phyloP scores from a whole-genome alignment of 1,140 invertebrate genomes.

The Saxidomus purpurata region DNA sequence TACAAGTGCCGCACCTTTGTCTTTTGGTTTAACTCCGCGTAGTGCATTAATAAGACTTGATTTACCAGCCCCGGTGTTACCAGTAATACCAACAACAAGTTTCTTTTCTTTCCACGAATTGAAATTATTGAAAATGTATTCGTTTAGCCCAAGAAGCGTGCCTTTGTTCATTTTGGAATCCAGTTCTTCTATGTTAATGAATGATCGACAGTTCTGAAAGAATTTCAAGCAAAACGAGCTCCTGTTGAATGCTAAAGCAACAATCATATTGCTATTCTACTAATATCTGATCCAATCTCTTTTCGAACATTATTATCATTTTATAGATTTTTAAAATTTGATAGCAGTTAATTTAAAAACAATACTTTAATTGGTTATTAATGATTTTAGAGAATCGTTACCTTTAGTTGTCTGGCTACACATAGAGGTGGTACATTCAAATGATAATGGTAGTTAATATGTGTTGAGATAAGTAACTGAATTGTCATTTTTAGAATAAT shows the following conservation, averaged over 20 bases:
- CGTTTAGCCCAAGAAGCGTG: background rate
- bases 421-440: too few species aligned
- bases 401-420: too few species aligned
- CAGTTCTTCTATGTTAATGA: background rate
- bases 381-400: too few species aligned
- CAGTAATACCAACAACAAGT: background rate
- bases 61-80: background rate
- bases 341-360: background rate
- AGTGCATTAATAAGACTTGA: slow-evolving; percentile 28
- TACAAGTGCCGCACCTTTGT: background rate
- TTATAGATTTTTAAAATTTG: background rate
- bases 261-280: too few species aligned
- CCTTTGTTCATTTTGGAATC: background rate
- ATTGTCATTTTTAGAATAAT: too few species aligned
- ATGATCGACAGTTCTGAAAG: background rate
- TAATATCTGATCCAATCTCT: too few species aligned
- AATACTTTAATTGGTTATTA: too few species aligned
- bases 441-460: too few species aligned
- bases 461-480: too few species aligned
- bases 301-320: too few species aligned
- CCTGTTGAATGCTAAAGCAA: too few species aligned
- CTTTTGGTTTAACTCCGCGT: background rate
- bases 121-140: background rate
- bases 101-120: background rate
- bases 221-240: background rate